A percentile compares a stretch with the other conserved stretches of the same genome.
These are phyloP conservation scores for Actenoides lindsayi DNA, from an alignment of 2,113 vertebrate genomes.

Conservation along the genomic window DNA sequence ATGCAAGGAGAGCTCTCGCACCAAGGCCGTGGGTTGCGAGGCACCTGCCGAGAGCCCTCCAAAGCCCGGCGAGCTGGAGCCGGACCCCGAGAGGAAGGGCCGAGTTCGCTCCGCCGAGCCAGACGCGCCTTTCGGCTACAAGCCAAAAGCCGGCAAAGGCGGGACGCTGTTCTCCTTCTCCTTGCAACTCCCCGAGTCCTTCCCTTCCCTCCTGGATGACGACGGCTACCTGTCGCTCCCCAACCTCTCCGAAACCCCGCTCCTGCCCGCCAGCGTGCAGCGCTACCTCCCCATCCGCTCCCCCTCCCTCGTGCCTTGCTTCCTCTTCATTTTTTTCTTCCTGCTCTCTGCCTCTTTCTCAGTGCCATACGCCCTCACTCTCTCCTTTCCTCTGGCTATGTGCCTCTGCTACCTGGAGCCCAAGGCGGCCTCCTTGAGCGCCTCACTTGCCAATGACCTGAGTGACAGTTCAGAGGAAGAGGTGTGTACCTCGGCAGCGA, in stretches of 20 bases:
- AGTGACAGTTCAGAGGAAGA: slow-evolving; percentile 99
- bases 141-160: slow-evolving; percentile 80
- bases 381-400: slow-evolving; percentile 98
- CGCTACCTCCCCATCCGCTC: slow-evolving; percentile 93
- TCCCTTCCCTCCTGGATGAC: slow-evolving; percentile 91
- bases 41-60: slow-evolving; percentile 58
- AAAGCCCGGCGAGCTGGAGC: slow-evolving; percentile 53
- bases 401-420: slow-evolving; percentile 99
- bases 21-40: slow-evolving; percentile 68
- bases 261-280: slow-evolving; percentile 90
- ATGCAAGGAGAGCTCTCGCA: slow-evolving; percentile 83
- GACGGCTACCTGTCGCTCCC: slow-evolving; percentile 97
- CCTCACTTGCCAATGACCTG: slow-evolving; percentile 96
- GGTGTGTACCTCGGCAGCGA: slow-evolving; percentile 89
- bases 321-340: slow-evolving; percentile 99
- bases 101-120: slow-evolving; percentile 79
- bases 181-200: slow-evolving; percentile 92
- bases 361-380: slow-evolving; percentile 95
- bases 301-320: slow-evolving; percentile 94
- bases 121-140: slow-evolving; percentile 82
- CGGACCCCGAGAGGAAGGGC: slow-evolving; percentile 78
- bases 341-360: slow-evolving; percentile 97
- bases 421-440: slow-evolving; percentile 96
- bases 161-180: slow-evolving; percentile 97
- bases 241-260: slow-evolving; percentile 88